Base-by-base conservation (phyloP, 1,140 invertebrate species). In the Hirudo medicinalis region DNA sequence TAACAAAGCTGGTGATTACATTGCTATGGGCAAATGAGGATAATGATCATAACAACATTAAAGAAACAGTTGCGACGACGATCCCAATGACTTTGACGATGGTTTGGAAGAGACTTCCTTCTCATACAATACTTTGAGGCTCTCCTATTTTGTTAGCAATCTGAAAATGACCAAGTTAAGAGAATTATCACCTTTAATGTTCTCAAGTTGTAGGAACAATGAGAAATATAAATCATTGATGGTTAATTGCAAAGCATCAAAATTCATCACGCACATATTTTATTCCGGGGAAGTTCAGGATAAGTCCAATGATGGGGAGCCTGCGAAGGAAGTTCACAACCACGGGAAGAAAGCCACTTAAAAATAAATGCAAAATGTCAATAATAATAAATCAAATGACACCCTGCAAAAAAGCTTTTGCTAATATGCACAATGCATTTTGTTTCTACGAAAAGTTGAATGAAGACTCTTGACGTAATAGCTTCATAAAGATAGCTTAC, bases 281-380 rank as follows among this genome's bases (percentile, higher is more conserved):
- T 70, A 88, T 85, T 27, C 84, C 82, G 6, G 87, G 87, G 49
- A 88, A 76, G 77, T 83, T 85, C 27, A 88, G 79, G 40, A 88
- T 72, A 19, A 79, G 82, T 57, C 87, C 86, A 71, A 88, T 76
- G 25, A 88, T 81, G 69, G 87, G 87, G 72, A 88, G 80, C 75
- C 86, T 78, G 76, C 86, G 77, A 69, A 88, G 78, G 77, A 88
- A 88, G 77, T 86, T 86, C n/a, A 88, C 80, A 55, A 83, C 86
- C 67, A 86, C 86, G 29, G 87, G 87, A 76, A 88, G 84, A 77
- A 88, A 88, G 32, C 87, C 87, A 80, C 86, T 87, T 0, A 49
- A 49, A 49, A 49, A 49, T 49, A 49, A 49, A 49, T 8, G 0
- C 3, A 49, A 5, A 49, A 49, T 15, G 9, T 49, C 43, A 49